Evolutionary conservation across 2,888 invertebrate genomes (phyloP).

Genomic region (Drosophila lutescens): DNA sequence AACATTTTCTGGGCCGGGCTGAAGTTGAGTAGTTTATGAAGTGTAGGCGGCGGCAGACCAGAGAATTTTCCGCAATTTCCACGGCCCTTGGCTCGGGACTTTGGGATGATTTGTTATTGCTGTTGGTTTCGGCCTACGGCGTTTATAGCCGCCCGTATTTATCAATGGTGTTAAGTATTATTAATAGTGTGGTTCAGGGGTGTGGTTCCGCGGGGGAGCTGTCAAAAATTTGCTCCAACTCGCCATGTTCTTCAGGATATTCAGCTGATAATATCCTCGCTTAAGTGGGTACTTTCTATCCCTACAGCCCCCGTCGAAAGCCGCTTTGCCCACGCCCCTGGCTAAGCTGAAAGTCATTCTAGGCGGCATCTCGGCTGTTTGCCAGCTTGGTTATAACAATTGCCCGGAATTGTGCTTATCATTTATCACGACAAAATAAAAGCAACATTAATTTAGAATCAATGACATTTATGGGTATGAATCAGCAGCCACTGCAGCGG

Average conservation of each 20-base stretch:
- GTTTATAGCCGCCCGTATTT: constrained; percentile 68
- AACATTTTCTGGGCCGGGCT: constrained; percentile 37
- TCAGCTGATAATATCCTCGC: constrained; percentile 17
- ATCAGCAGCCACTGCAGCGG: constrained; percentile 36
- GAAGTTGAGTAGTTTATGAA: constrained; percentile 65
- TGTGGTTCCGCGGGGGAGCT: constrained; percentile 6
- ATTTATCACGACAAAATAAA: constrained; percentile 62
- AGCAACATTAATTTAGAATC: constrained; percentile 39
- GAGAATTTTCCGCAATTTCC: constrained; percentile 50
- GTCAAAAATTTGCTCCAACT: constrained; percentile 34
- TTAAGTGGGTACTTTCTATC: background rate
- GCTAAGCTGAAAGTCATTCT: constrained; percentile 5
- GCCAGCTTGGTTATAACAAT: constrained; percentile 49
- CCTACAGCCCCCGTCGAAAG: background rate
- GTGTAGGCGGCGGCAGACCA: constrained; percentile 29
- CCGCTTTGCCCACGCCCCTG: constrained; percentile 6
- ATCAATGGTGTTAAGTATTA: constrained; percentile 72
- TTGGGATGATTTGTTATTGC: constrained; percentile 61
- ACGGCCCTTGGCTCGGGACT: constrained; percentile 24
- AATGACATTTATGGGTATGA: constrained; percentile 67
- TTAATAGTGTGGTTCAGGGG: constrained; percentile 67
- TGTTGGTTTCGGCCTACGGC: constrained; percentile 44
- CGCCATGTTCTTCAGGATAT: constrained; percentile 23
- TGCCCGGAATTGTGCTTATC: constrained; percentile 53
- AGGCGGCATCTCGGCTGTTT: constrained; percentile 2